Conservation (phyloP, 1,140 invertebrate genomes). For the Drosophila ananassae region DNA sequence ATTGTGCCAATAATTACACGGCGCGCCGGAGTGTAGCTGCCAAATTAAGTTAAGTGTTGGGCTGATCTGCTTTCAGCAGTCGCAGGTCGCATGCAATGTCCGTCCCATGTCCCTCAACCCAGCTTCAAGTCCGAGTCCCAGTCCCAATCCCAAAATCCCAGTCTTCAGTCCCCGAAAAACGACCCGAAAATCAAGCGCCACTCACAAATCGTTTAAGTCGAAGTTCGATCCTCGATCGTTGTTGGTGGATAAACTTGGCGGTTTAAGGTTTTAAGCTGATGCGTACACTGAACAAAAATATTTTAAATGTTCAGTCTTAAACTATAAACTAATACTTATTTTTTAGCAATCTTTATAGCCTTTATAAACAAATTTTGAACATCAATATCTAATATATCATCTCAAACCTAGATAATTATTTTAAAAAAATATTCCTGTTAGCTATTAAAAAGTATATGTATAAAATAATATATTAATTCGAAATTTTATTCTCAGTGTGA, state of each 20-base stretch:
- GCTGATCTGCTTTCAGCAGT: conserved; percentile 73
- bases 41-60: conserved; percentile 83
- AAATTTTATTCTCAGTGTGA: conserved; percentile 8
- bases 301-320: background rate
- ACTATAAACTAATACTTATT: too few relatives aligned
- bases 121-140: conserved; percentile 5
- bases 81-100: conserved; percentile 41
- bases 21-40: conserved; percentile 70
- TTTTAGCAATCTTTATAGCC: too few relatives aligned
- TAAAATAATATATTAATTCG: background rate
- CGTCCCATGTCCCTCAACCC: conserved; percentile 15
- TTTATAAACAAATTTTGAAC: too few relatives aligned
- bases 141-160: conserved; percentile 7
- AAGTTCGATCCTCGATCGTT: conserved; percentile 75
- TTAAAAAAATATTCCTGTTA: too few relatives aligned
- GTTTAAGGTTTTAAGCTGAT: conserved; percentile 38
- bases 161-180: conserved; percentile 2
- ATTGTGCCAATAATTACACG: conserved; percentile 78
- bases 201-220: conserved; percentile 74
- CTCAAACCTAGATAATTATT: too few relatives aligned
- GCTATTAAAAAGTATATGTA: too few relatives aligned
- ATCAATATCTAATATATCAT: too few relatives aligned
- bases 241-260: conserved; percentile 64
- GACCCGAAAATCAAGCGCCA: conserved; percentile 47
- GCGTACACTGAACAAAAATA: conserved; percentile 21